Base-by-base conservation (phyloP, 2,888 invertebrate genomes). In the Dynastes tityus region DNA sequence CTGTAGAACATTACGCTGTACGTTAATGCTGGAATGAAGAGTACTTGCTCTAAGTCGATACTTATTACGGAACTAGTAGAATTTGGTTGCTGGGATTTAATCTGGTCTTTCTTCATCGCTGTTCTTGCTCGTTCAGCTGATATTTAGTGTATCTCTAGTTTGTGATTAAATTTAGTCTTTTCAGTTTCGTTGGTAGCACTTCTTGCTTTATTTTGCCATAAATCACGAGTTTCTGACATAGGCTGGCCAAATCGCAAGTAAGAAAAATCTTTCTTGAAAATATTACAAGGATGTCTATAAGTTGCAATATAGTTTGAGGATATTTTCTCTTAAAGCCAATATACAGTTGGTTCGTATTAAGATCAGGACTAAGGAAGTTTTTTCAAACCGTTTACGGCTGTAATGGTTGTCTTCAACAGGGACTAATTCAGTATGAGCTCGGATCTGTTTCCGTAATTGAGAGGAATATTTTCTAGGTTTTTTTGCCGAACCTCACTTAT, bases 21-120 rank as follows among this genome's bases (percentile, higher is more conserved):
- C 16, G 13, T 58, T 22, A 58, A 22, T 16, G 22, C n/a, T n/a
- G 58, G 58, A n/a, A 40, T 37, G 29, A 16, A 40, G 22, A 63
- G 1, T 11, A 61, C 64, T 61, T 75, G 75, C 22, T 75, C 75
- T 13, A 63, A 75, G 22, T 75, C 75, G 6, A 64, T 37, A 37
- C 22, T 22, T 61, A 75, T 22, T 5, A 74, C 37, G 6, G 40
- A 58, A 32, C 8, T 61, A 61, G 16, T 63, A 53, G 16, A 27
- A n/a, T 11, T 40, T n/a, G 61, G 32, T 70, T 49, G 16, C 22
- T 75, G 37, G n/a, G 32, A 16, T 40, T 27, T 37, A 40, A 61
- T 45, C 8, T 45, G 11, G n/a, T 40, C 16, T 2, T 75, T 40
- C 13, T 63, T 8, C 51, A 70, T 70, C 11, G 1, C 64, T n/a